A percentile compares a stretch with the other conserved stretches of the same genome.
These are phyloP conservation scores for Pelochelys cantorii DNA, from an alignment of 2,797 vertebrate genomes.

Conservation along the genomic window DNA sequence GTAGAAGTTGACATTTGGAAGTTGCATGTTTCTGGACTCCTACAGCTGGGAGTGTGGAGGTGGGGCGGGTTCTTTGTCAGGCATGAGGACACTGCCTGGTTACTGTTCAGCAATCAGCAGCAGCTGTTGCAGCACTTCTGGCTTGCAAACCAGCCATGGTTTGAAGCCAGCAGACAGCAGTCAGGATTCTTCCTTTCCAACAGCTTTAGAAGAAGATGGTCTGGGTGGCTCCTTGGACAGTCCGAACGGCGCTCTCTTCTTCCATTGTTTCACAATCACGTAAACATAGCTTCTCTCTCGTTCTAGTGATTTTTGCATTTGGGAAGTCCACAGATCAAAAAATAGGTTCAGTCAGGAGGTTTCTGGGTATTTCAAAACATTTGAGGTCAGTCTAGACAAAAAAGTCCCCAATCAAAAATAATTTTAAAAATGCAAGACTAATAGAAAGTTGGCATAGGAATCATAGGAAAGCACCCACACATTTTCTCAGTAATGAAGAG, in stretches of 20 bases:
- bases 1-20: background rate
- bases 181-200: too few species aligned
- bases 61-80: background rate
- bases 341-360: background rate
- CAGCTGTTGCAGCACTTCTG: too few species aligned
- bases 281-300: background rate
- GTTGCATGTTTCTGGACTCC: background rate
- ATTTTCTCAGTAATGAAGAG: background rate
- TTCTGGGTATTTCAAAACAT: background rate
- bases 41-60: background rate
- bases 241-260: background rate
- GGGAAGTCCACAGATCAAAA: background rate
- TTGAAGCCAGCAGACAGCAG: too few species aligned
- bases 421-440: background rate
- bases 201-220: too few species aligned
- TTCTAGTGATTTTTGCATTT: background rate
- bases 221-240: too few species aligned
- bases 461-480: background rate
- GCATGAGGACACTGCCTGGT: background rate
- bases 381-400: background rate
- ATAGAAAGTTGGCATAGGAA: background rate
- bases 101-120: background rate
- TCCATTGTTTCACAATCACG: background rate
- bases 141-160: too few species aligned
- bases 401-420: background rate